phyloP scores from a whole-genome alignment of 2,888 invertebrate species.

The Drosophila cracens region DNA sequence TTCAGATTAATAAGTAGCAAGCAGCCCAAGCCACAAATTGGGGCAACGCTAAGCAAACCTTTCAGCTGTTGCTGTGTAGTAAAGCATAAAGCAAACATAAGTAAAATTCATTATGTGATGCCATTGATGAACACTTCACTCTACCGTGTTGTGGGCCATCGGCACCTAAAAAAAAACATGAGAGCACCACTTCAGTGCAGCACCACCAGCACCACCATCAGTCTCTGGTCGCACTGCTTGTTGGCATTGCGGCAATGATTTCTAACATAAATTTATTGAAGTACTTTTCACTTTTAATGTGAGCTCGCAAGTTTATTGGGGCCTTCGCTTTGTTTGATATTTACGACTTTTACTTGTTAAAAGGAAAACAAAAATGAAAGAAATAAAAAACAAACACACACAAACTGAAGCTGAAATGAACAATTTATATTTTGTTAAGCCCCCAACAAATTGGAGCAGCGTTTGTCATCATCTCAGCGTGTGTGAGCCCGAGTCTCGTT shows the following conservation, averaged over 20 bases:
- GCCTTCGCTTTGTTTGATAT: constrained; percentile 69
- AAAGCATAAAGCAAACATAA: constrained; percentile 53
- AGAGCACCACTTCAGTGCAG: constrained; percentile 37
- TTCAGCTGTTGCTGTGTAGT: constrained; percentile 9
- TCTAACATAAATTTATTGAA: constrained; percentile 78
- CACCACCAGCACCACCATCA: constrained; percentile 13
- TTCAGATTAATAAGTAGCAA: constrained; percentile 30
- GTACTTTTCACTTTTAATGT: constrained; percentile 79
- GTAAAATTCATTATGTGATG: constrained; percentile 62
- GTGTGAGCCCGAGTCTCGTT: constrained; percentile 10
- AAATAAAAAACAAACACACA: constrained; percentile 8
- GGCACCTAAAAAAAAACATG: constrained; percentile 9
- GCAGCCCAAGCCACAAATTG: constrained; percentile 45
- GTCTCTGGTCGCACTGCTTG: constrained; percentile 33
- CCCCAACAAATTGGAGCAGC: constrained; percentile 48
- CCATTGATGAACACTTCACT: constrained; percentile 70
- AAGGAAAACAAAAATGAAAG: constrained; percentile 27
- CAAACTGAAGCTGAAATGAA: constrained; percentile 33
- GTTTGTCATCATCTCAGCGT: constrained; percentile 35
- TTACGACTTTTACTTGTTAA: constrained; percentile 73
- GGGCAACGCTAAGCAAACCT: constrained; percentile 27
- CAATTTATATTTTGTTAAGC: constrained; percentile 44
- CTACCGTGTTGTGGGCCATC: constrained; percentile 42
- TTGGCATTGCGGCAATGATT: constrained; percentile 75
- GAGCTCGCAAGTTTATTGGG: constrained; percentile 55